Evolutionary conservation across 2,113 vertebrate species (phyloP).

Genomic region (Oncorhynchus keta): DNA sequence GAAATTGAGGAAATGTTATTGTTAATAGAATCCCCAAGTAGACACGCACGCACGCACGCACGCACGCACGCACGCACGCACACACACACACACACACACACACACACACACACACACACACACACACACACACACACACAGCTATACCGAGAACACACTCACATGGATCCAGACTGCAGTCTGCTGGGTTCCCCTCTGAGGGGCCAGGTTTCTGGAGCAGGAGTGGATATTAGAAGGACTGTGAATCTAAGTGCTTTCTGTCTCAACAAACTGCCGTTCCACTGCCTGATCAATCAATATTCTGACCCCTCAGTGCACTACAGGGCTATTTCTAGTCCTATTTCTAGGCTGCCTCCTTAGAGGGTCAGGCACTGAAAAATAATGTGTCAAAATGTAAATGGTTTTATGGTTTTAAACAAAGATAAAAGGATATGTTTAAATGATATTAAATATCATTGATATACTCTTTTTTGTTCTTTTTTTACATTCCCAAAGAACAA

Average conservation of each 20-base stretch:
- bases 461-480: neutral
- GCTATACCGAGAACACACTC: neutral
- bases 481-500: neutral
- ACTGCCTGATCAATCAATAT: slow-evolving; percentile 15
- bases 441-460: neutral
- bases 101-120: no score
- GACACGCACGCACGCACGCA: slow-evolving; percentile 1
- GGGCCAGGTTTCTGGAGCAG: neutral
- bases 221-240: neutral
- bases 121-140: no score
- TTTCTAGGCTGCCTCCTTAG: neutral
- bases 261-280: neutral
- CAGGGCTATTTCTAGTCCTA: neutral
- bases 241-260: slow-evolving; percentile 5
- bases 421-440: neutral
- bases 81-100: neutral
- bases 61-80: neutral
- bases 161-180: slow-evolving; percentile 2
- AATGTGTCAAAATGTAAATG: neutral
- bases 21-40: neutral
- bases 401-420: neutral
- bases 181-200: neutral
- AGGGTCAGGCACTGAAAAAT: slow-evolving; percentile 3
- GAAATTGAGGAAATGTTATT: neutral
- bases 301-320: neutral